Evolutionary conservation across 2,888 invertebrate species (phyloP).

Genomic region (Tetanocera ferruginea): DNA sequence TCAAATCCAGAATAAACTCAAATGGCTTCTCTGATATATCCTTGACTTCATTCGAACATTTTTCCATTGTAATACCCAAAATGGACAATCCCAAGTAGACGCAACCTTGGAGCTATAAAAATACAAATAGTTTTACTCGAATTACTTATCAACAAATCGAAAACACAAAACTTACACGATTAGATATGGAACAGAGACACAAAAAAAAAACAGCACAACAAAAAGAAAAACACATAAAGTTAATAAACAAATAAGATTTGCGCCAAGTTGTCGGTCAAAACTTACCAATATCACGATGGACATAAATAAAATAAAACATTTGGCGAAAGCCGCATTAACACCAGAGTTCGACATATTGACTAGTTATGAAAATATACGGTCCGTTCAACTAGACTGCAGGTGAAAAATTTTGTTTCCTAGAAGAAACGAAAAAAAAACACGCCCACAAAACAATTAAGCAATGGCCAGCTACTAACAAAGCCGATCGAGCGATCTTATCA

Average conservation of each 20-base stretch:
- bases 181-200: constrained; percentile 10
- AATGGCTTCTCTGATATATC: constrained; percentile 56
- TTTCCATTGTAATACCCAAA: constrained; percentile 59
- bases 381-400: not conserved
- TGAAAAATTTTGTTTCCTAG: not conserved
- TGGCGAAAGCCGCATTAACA: constrained; percentile 62
- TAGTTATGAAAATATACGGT: not conserved
- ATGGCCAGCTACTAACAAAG: not conserved
- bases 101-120: constrained; percentile 60
- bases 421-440: not conserved
- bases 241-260: not conserved
- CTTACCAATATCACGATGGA: constrained; percentile 64
- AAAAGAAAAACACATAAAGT: not conserved
- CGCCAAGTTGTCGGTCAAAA: constrained; percentile 31
- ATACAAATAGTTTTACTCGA: not conserved
- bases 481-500: not conserved
- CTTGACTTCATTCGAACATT: constrained; percentile 53
- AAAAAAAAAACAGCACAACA: constrained; percentile 1
- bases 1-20: constrained; percentile 60
- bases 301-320: constrained; percentile 67
- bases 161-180: constrained; percentile 5
- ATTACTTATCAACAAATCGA: not conserved
- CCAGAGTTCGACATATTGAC: constrained; percentile 56
- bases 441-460: not conserved
- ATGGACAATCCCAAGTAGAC: constrained; percentile 60